phyloP scores from a whole-genome alignment of 2,888 invertebrate genomes.

The Caenorhabditis wallacei region DNA sequence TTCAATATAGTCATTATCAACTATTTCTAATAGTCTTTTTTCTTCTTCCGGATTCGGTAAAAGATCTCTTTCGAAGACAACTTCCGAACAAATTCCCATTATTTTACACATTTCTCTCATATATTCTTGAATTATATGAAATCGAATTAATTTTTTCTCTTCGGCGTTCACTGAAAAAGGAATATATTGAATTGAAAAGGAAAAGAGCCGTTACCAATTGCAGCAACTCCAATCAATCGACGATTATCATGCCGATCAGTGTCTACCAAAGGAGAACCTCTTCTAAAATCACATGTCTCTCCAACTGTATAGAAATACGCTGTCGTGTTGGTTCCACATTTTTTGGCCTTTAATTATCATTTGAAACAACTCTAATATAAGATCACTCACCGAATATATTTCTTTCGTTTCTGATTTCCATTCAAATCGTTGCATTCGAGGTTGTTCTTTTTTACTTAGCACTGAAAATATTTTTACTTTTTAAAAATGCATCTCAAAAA shows the following conservation, averaged over 20 bases:
- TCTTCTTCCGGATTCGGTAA: background rate
- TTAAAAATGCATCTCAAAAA: background rate
- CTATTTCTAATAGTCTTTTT: background rate
- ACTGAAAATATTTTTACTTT: background rate
- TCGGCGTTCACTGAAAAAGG: background rate
- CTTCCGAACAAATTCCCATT: conserved; percentile 8
- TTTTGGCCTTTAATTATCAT: background rate
- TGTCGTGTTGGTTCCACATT: background rate
- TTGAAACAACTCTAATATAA: background rate
- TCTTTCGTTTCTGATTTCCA: background rate
- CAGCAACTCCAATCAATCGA: conserved; percentile 3
- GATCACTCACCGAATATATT: background rate
- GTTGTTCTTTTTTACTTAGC: background rate
- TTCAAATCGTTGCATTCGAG: background rate
- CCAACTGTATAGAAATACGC: background rate
- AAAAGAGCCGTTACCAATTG: background rate
- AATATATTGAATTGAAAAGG: background rate
- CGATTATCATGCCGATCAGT: background rate
- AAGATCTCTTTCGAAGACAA: background rate
- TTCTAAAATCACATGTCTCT: background rate
- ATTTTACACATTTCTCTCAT: conserved; percentile 13
- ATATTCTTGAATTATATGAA: conserved; percentile 12
- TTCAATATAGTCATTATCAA: conserved; percentile 16
- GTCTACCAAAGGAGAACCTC: background rate
- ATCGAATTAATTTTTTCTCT: background rate